These are phyloP conservation scores for Scaptomyza parva DNA, from an alignment of 2,888 invertebrate genomes.

Conservation along the genomic window DNA sequence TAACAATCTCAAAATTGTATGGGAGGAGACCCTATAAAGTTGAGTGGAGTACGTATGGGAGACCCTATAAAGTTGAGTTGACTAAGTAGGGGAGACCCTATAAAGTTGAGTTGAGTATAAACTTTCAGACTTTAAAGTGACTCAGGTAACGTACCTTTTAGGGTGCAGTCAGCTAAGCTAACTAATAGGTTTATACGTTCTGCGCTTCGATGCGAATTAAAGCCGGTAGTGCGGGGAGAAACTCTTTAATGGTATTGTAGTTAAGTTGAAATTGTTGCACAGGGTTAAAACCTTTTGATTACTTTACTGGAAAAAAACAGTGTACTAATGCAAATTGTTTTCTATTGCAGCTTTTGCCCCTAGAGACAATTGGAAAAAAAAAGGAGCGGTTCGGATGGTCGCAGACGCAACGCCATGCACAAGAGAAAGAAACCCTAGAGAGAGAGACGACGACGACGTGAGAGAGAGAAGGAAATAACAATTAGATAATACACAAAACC, in stretches of 20 bases:
- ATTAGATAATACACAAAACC: background rate
- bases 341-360: constrained; percentile 15
- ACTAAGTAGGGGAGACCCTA: no score
- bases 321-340: background rate
- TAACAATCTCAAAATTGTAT: no score
- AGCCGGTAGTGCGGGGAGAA: constrained; percentile 1
- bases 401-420: constrained; percentile 65
- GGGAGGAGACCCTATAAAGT: no score
- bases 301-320: background rate
- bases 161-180: background rate
- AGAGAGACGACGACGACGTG: constrained; percentile 28
- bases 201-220: background rate
- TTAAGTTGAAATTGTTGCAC: background rate
- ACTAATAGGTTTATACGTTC: background rate
- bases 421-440: constrained; percentile 67
- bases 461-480: background rate
- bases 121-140: background rate
- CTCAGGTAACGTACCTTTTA: background rate
- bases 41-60: no score
- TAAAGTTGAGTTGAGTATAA: no score
- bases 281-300: no score
- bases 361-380: background rate
- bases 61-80: no score
- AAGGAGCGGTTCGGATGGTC: constrained; percentile 16
- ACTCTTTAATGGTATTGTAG: background rate